phyloP scores from a whole-genome alignment of 2,797 vertebrate species.

The Hypotaenidia okinawae region DNA sequence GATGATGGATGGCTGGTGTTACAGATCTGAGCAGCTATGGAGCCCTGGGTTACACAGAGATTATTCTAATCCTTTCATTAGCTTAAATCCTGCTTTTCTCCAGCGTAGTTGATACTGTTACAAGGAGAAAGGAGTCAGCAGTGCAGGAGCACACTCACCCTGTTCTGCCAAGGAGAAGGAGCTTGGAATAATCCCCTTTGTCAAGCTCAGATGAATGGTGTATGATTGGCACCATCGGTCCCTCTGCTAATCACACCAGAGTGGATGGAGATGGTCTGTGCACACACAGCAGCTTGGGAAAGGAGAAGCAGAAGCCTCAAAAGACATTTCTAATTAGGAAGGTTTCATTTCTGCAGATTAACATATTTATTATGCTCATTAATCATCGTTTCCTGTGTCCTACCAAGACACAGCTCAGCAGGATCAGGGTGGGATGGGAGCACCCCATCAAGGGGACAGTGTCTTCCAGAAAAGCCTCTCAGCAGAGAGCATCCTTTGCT shows the following conservation, averaged over 20 bases:
- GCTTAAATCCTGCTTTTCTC: conserved; percentile 23
- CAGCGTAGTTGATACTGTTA: background rate
- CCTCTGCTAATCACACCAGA: background rate
- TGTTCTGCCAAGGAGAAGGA: background rate
- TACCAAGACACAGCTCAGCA: background rate
- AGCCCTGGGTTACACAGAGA: background rate
- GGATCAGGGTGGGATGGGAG: background rate
- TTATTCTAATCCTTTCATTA: conserved; percentile 52
- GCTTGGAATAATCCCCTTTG: conserved; percentile 9
- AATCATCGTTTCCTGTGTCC: background rate
- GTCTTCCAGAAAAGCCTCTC: background rate
- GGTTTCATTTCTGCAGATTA: conserved; percentile 21
- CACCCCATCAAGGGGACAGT: background rate
- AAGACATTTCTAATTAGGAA: conserved; percentile 18
- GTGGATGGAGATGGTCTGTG: background rate
- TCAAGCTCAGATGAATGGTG: background rate
- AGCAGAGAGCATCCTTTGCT: background rate
- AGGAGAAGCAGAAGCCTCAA: background rate
- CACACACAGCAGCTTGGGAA: background rate
- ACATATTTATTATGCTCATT: conserved; percentile 22
- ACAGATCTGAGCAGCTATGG: background rate
- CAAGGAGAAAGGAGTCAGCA: background rate
- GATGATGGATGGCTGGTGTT: background rate
- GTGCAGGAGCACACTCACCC: background rate
- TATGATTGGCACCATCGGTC: background rate